These are phyloP conservation scores for Scrobipalpa atriplicella DNA, from an alignment of 2,888 invertebrate genomes.

Conservation along the genomic window DNA sequence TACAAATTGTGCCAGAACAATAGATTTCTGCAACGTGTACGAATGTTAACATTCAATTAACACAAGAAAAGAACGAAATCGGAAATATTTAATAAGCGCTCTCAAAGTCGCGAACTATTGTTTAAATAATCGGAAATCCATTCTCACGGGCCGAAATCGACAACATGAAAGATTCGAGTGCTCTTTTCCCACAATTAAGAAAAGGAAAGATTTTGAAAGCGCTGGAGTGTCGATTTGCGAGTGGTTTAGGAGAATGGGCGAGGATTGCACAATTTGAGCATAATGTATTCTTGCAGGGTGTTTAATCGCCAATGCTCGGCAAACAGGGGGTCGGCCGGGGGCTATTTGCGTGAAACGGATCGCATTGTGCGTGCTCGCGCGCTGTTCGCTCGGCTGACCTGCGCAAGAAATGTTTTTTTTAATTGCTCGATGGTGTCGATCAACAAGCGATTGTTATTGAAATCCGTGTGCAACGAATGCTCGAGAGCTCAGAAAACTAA, in stretches of 20 bases:
- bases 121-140: constrained; percentile 48
- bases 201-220: constrained; percentile 50
- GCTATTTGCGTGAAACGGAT: constrained; percentile 75
- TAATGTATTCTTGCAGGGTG: constrained; percentile 53
- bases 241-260: constrained; percentile 59
- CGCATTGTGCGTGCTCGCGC: constrained; percentile 61
- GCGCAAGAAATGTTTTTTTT: constrained; percentile 31
- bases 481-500: constrained; percentile 53
- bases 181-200: constrained; percentile 75
- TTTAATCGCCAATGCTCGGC: constrained; percentile 65
- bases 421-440: constrained; percentile 48
- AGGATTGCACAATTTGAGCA: constrained; percentile 38
- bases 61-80: constrained; percentile 55
- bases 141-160: constrained; percentile 64
- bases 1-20: constrained; percentile 42
- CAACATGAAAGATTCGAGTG: constrained; percentile 64
- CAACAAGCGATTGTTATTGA: constrained; percentile 42
- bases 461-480: constrained; percentile 59
- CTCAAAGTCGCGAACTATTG: constrained; percentile 35
- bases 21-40: constrained; percentile 36
- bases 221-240: constrained; percentile 69
- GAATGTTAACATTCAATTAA: constrained; percentile 52
- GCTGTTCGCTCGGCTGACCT: constrained; percentile 47
- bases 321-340: constrained; percentile 67
- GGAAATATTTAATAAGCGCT: constrained; percentile 55